Base-by-base conservation (phyloP, 2,888 invertebrate species). In the Chrysopilus asiliformis region DNA sequence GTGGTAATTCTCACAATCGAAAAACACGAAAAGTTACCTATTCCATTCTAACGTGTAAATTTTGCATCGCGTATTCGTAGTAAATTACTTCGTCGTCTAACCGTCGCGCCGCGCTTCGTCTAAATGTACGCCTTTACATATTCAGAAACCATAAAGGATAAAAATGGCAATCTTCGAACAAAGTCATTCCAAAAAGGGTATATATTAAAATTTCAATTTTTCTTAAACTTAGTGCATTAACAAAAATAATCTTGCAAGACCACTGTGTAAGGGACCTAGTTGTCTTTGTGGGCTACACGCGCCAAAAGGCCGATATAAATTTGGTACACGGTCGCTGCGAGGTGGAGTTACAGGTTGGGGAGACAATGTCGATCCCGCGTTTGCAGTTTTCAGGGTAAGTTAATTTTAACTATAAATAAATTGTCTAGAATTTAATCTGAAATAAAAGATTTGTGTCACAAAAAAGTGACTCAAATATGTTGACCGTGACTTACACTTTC, bases 331-430 rank as follows among this genome's bases (percentile, higher is more conserved):
- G 18, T 20, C 31, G 10, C 29, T 45, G 3, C 39, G 44, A 10
- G 44, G 44, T 12, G 44, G 44, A 10, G 37, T 37, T 18, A 45
- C 43, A 10, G 44, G 44, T n/a, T 45, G 44, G 44, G 44, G 44
- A 20, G 44, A 45, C 29, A 17, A 15, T 12, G 37, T 39, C 13
- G 34, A 45, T 38, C 44, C 44, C n/a, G 28, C 39, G 6, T 40
- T 34, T 28, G 32, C 30, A 30, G n/a, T 43, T 16, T 45, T 39
- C 16, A 41, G 40, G 33, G 44, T 45, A 32, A 40, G 38, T 32
- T 19, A 8, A 4, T 25, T 12, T n/a, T n/a, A n/a, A n/a, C n/a
- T n/a, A n/a, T n/a, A n/a, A n/a, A n/a, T n/a, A n/a, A n/a, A n/a
- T n/a, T n/a, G n/a, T n/a, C n/a, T n/a, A n/a, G n/a, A n/a, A n/a